A percentile compares a stretch with the other conserved stretches of the same genome.
phyloP scores from a whole-genome alignment of 2,797 vertebrate genomes.

The Cuculus canorus region DNA sequence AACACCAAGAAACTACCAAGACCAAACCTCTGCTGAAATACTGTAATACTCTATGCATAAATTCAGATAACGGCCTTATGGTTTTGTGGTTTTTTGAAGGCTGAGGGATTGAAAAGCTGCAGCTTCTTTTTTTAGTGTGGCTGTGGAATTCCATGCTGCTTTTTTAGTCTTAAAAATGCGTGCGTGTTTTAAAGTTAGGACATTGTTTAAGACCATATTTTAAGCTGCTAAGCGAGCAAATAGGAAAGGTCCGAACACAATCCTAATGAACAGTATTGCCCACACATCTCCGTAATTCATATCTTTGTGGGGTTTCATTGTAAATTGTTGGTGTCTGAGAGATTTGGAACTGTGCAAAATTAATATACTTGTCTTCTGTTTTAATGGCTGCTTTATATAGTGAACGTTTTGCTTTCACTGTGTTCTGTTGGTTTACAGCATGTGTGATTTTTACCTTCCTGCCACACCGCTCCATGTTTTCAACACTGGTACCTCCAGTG shows the following conservation, averaged over 20 bases:
- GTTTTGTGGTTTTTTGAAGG: not conserved
- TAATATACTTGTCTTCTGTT: not conserved
- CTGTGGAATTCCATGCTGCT: not conserved
- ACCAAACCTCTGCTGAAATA: not conserved
- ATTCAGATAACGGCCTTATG: not conserved
- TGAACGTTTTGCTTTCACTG: not conserved
- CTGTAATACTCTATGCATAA: not conserved
- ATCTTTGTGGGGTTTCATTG: not conserved
- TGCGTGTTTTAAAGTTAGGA: not conserved
- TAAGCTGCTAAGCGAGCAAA: not conserved
- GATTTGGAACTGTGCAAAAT: not conserved
- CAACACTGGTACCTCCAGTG: not conserved
- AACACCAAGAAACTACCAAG: too few relatives aligned
- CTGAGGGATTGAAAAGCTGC: not conserved
- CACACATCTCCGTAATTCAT: not conserved
- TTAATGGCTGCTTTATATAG: not conserved
- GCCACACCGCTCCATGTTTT: rapidly evolving
- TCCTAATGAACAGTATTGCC: not conserved
- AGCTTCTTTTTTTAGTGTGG: not conserved
- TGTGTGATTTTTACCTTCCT: not conserved
- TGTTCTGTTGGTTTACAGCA: not conserved
- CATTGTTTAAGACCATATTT: not conserved
- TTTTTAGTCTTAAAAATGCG: not conserved
- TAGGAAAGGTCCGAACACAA: not conserved
- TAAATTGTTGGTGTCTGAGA: not conserved